phyloP scores from a whole-genome alignment of 2,797 vertebrate genomes.

The Lepilemur ruficaudatus region DNA sequence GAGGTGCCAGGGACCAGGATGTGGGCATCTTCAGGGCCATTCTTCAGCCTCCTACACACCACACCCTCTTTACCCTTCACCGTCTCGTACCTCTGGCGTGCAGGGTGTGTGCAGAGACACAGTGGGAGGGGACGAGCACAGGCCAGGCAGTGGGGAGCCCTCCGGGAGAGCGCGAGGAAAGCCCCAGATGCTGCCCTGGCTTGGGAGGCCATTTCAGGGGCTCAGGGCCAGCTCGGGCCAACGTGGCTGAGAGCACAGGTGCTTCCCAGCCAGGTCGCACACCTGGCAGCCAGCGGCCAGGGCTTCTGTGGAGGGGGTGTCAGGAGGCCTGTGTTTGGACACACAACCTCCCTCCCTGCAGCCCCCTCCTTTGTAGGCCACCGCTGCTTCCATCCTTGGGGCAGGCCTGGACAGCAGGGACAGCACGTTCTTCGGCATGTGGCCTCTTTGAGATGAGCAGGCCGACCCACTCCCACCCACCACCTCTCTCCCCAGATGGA shows the following conservation, averaged over 20 bases:
- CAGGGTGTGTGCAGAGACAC: too few species aligned
- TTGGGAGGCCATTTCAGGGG: neutral
- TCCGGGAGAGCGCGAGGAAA: too few species aligned
- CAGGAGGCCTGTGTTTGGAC: neutral
- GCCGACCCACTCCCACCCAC: neutral
- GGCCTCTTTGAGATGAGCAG: neutral
- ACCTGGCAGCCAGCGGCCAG: neutral
- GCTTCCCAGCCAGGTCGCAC: neutral
- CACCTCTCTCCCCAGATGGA: neutral
- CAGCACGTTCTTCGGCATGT: neutral
- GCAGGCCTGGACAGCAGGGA: neutral
- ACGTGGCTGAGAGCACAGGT: neutral
- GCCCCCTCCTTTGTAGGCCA: neutral
- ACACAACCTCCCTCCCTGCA: neutral
- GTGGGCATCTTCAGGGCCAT: neutral
- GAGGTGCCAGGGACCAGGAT: neutral
- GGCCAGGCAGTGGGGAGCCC: neutral
- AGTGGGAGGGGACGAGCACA: too few species aligned
- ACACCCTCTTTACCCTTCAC: too few species aligned
- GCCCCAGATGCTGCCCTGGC: too few species aligned
- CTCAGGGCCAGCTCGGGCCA: neutral
- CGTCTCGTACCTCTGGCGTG: neutral
- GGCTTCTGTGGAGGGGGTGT: neutral
- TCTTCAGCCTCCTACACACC: neutral
- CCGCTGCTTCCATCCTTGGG: accelerated